Base-by-base conservation (phyloP, 2,797 vertebrate genomes). In the Pangasius krempfi region DNA sequence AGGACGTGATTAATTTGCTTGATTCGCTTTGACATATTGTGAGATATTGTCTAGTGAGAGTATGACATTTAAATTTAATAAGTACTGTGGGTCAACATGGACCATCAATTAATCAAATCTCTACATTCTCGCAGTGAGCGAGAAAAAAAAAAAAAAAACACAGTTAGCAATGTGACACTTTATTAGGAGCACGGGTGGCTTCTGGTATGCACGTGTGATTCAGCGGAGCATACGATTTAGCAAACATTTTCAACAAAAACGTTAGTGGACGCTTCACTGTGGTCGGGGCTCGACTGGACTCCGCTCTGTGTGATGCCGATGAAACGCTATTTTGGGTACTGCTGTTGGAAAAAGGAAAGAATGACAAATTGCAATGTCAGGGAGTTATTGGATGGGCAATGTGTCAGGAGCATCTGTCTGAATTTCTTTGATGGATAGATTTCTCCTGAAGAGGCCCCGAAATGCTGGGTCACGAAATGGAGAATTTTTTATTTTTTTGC, bases 51-150 rank as follows among this genome's bases (percentile, higher is more conserved):
- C n/a, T n/a, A n/a, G n/a, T n/a, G n/a, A 90, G 83, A 93, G 91
- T 90, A 88, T 89, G 90, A 88, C 87, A 93, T 94, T 93, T 91
- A 9, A 25, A 85, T 94, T 92, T 92, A 92, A 93, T 93, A 94
- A 92, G 89, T 91, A 89, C 88, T 87, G 93, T 78, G 91, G 89
- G 92, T 94, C 92, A 94, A 91, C 92, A 90, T 72, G 89, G 87
- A 58, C 30, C 86, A 91, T 92, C 86, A 92, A 91, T 92, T 92
- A 88, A 92, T 89, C 90, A 75, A 87, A 88, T 90, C 70, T 83
- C 73, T 25, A 47, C 64, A 72, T 87, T 86, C 50, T 37, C 27
- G 3, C n/a, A 47, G 54, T 64, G 13, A n/a, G 44, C 12, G 40
- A 2, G 4, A 10, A 22, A 22, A 30, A 66, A 56, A 20, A 22